Base-by-base conservation (phyloP, 1,140 invertebrate genomes). In the Drosophila trapezifrons region DNA sequence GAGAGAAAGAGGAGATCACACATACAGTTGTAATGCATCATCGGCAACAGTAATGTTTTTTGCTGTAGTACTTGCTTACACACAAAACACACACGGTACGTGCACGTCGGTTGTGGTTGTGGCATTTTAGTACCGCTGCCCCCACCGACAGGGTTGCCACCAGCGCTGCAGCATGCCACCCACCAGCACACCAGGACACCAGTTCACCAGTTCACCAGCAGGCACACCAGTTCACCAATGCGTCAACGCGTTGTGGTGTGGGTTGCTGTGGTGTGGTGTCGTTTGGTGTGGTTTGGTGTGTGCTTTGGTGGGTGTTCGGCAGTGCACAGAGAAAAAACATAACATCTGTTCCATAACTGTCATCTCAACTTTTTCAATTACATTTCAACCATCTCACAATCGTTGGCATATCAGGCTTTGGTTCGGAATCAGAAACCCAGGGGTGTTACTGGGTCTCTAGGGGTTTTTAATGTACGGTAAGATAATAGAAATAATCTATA, bases 1-100 rank as follows among this genome's bases (percentile, higher is more conserved):
- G 77, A 89, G 85, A 89, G 80, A 89, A 84, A 89, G 80, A 90
- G 80, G 76, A 90, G 85, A 89, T 89, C 85, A 89, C 84, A 89
- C 84, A 89, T 89, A 89, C 84, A 89, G 85, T 89, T 89, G 84
- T 84, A 89, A 89, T 87, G 83, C 81, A 87, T 80, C 78, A 87
- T 84, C 78, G 71, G 76, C 89, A 84, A 89, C 84, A 84, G 79
- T 72, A 80, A 89, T 83, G 64, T 55, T 82, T 87, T 78, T 79
- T 79, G 75, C 70, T 81, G 66, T 86, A 72, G 57, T 87, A 66
- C 56, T 78, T 81, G 62, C 69, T 80, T 82, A 76, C 80, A 86
- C 83, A 86, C 83, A 86, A 87, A 86, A 82, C 79, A 86, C 79
- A 86, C 79, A 83, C 76, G 73, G 83, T 86, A 81, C 78, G 82